A percentile compares a stretch with the other conserved stretches of the same genome.
Evolutionary conservation across 2,888 invertebrate species (phyloP).

Genomic region (Incurvaria masculella): DNA sequence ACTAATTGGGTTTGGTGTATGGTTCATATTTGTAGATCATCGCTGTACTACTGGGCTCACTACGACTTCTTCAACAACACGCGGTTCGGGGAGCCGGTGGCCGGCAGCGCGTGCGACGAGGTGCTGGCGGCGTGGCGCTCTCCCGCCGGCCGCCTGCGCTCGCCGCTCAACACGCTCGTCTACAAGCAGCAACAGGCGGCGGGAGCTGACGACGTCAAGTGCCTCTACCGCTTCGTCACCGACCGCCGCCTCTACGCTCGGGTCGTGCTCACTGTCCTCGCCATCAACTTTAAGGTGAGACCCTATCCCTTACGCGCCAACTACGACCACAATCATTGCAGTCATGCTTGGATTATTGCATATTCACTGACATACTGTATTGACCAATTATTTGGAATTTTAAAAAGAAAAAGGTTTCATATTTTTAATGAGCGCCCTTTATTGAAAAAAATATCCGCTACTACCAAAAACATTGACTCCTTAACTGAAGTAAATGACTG

Average conservation of each 20-base stretch:
- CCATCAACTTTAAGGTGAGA: conserved; percentile 74
- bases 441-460: no score
- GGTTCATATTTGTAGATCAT: conserved; percentile 64
- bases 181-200: conserved; percentile 71
- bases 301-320: no score
- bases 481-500: no score
- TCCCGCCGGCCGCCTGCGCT: conserved; percentile 70
- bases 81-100: conserved; percentile 77
- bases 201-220: conserved; percentile 68
- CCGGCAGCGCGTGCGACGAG: conserved; percentile 82
- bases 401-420: no score
- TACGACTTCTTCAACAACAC: conserved; percentile 94
- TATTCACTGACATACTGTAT: background rate
- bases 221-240: conserved; percentile 80
- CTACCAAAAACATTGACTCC: no score
- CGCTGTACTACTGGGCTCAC: conserved; percentile 91
- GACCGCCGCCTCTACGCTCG: conserved; percentile 78
- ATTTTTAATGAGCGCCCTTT: no score
- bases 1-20: no score
- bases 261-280: conserved; percentile 72
- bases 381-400: no score
- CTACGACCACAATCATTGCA: no score
- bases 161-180: conserved; percentile 83
- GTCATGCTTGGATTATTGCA: background rate
- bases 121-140: conserved; percentile 84